Base-by-base conservation (phyloP, 2,113 vertebrate genomes). In the Elgaria multicarinata region DNA sequence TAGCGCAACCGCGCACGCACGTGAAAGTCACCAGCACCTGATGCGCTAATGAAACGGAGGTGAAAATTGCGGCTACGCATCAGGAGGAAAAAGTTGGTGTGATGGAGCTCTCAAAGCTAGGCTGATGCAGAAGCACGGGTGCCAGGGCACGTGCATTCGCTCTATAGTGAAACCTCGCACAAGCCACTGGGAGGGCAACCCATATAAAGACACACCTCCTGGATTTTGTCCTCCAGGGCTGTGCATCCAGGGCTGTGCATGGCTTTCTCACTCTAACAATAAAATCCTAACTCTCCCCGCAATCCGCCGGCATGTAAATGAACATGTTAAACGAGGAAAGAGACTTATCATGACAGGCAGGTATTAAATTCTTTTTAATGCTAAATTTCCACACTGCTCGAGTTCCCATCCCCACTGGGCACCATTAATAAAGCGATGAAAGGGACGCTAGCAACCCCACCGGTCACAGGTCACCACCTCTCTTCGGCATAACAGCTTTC, bases 401-500 rank as follows among this genome's bases (percentile, higher is more conserved):
- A 26, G 24, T 42, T 53, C 82, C 66, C 75, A 80, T 42, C 2
- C 36, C 86, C 90, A 64, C 50, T 28, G 64, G 58, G 87, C 46
- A 67, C 64, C 84, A 24, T 31, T 78, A 84, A 75, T 39, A 90
- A 91, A 91, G 90, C 0, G 72, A 87, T 85, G 81, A 85, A 91
- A 94, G 83, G 55, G 28, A 86, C 92, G 80, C 1, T 1, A 83
- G 39, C 31, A 74, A 78, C 39, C 50, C 90, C 90, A n/a, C 16
- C 1, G 91, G 79, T 89, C 90, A 80, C 87, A 91, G 92, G 91
- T 92, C 83, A 53, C 89, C 28, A 66, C 91, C 79, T 86, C 67
- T 86, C 85, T 0, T 0, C 0, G 0, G 62, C 0, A 42, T 69
- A 87, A 86, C 83, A 0, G 0, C 81, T 92, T 90, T 87, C 88